Conservation (phyloP, 2,113 vertebrate species). For the Cepphus grylle region DNA sequence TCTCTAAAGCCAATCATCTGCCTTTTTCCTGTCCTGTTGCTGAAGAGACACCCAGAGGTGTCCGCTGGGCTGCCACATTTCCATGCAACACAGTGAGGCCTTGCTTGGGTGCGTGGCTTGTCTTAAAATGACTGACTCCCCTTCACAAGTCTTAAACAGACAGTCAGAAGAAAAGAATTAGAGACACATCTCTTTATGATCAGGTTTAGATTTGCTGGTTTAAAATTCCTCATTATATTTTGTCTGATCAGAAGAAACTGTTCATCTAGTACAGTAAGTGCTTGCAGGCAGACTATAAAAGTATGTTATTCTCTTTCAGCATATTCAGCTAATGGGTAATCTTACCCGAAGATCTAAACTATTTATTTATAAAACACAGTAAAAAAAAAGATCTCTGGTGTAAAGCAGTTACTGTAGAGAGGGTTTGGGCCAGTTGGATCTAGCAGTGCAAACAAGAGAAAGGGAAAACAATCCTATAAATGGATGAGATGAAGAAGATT, state of each 20-base stretch:
- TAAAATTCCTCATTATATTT: neutral
- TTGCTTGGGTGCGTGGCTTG: neutral
- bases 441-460: neutral
- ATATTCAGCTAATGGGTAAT: neutral
- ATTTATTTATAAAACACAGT: constrained; percentile 36
- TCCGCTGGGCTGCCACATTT: neutral
- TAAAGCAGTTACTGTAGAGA: constrained; percentile 15
- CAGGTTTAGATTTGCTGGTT: neutral
- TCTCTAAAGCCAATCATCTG: neutral
- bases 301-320: neutral
- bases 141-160: neutral
- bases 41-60: neutral
- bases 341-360: constrained; percentile 20
- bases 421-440: constrained; percentile 10
- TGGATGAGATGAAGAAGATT: constrained; percentile 13
- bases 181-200: neutral
- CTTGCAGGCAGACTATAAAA: neutral
- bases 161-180: neutral
- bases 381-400: neutral
- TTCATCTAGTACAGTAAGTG: neutral
- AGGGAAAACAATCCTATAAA: constrained; percentile 39
- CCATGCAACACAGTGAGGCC: neutral
- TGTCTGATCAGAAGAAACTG: neutral
- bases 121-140: neutral
- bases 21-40: neutral